A percentile compares a stretch with the other conserved stretches of the same genome.
Evolutionary conservation across 2,797 vertebrate genomes (phyloP).

Genomic region (Stomatorhinus walkeri): DNA sequence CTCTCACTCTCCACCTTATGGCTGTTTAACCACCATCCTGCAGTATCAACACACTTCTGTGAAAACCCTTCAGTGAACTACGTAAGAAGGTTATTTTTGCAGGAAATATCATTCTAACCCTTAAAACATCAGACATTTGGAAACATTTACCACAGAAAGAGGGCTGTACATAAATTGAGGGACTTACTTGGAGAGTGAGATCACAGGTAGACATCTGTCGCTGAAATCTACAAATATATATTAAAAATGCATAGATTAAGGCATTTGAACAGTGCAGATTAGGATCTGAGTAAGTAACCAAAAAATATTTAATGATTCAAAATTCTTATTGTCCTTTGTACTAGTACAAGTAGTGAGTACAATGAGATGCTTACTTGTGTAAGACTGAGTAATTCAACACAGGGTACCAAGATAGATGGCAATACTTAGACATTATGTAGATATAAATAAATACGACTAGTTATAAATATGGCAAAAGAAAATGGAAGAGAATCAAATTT

Average conservation of each 20-base stretch:
- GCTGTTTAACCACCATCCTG: not conserved
- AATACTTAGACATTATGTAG: not conserved
- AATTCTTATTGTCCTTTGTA: not conserved
- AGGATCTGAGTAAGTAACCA: not conserved
- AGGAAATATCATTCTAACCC: not conserved
- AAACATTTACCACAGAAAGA: not conserved
- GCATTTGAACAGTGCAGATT: not conserved
- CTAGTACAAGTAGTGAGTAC: not conserved
- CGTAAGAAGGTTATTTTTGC: not conserved
- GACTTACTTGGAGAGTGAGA: constrained; percentile 75
- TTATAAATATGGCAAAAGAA: not conserved
- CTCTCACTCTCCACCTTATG: not conserved
- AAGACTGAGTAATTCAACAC: not conserved
- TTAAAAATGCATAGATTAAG: not conserved
- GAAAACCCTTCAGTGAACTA: not conserved
- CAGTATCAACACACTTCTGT: not conserved
- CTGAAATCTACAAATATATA: constrained; percentile 35
- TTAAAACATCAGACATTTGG: not conserved
- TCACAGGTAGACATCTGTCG: constrained; percentile 65
- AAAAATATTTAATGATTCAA: not conserved
- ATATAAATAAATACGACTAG: not conserved
- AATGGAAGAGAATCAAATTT: not conserved
- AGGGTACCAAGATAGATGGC: not conserved
- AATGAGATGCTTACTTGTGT: not conserved
- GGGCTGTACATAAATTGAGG: not conserved